Conservation (phyloP, 2,888 invertebrate species). For the Euplexia lucipara region DNA sequence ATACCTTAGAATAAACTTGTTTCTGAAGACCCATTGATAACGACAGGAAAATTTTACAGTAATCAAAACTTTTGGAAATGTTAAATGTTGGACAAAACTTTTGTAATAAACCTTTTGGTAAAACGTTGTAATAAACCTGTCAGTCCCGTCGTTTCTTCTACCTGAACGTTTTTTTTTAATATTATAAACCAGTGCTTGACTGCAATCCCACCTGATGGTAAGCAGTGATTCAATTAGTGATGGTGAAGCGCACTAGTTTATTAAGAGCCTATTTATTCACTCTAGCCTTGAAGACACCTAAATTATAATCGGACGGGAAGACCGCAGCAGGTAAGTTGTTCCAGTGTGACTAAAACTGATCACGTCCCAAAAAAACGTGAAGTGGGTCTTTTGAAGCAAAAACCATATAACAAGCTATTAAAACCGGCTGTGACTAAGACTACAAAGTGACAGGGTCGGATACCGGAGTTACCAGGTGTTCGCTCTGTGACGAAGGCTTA, state of each 20-base stretch:
- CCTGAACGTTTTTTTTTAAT: too few relatives aligned
- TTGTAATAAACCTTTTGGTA: neutral
- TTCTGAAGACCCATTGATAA: slow-evolving; percentile 11
- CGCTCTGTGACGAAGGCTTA: slow-evolving; percentile 11
- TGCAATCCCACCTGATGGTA: too few relatives aligned
- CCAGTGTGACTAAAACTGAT: slow-evolving; percentile 35
- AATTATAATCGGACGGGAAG: too few relatives aligned
- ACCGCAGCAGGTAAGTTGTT: too few relatives aligned
- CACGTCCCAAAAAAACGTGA: slow-evolving; percentile 27
- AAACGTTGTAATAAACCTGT: slow-evolving; percentile 9
- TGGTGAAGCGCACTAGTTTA: too few relatives aligned
- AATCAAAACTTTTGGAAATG: slow-evolving; percentile 7
- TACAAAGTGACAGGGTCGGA: neutral
- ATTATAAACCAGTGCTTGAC: too few relatives aligned
- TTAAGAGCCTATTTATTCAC: too few relatives aligned
- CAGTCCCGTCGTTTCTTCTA: slow-evolving; percentile 12
- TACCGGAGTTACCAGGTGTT: neutral
- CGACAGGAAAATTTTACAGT: slow-evolving; percentile 1
- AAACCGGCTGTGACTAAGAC: slow-evolving; percentile 18
- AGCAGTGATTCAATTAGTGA: too few relatives aligned
- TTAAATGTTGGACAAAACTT: neutral
- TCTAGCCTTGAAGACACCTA: too few relatives aligned
- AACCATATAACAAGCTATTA: slow-evolving; percentile 32
- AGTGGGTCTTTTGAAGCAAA: slow-evolving; percentile 23
- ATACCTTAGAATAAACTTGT: slow-evolving; percentile 12